Percentiles rank a stretch among this genome's conserved stretches.
These are phyloP conservation scores for Lagocephalus sceleratus DNA, from an alignment of 2,797 vertebrate genomes.

Conservation along the genomic window DNA sequence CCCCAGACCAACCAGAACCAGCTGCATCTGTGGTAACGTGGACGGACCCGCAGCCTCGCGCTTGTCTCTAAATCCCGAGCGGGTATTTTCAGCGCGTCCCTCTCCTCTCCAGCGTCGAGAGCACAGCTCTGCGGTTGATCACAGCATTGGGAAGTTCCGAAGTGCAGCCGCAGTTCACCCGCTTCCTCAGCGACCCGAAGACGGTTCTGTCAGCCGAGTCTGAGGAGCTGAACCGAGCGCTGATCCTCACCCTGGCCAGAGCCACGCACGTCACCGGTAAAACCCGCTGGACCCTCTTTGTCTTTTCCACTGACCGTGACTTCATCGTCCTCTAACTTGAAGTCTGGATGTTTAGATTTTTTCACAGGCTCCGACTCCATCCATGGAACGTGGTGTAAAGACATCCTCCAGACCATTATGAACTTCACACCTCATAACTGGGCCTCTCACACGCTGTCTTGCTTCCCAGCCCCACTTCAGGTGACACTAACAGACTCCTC, in stretches of 20 bases:
- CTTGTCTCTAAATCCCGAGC: background rate
- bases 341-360: slow-evolving; percentile 79
- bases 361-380: slow-evolving; percentile 98
- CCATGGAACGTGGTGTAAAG: slow-evolving; percentile 99
- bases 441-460: slow-evolving; percentile 97
- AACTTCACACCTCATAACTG: slow-evolving; percentile 98
- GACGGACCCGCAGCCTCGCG: no score
- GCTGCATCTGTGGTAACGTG: slow-evolving; percentile 89
- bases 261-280: slow-evolving; percentile 96
- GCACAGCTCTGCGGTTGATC: slow-evolving; percentile 93
- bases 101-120: slow-evolving; percentile 84
- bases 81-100: background rate
- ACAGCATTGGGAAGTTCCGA: slow-evolving; percentile 96
- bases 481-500: slow-evolving; percentile 33
- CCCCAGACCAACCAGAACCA: slow-evolving; percentile 98
- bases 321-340: background rate
- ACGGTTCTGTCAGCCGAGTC: slow-evolving; percentile 94
- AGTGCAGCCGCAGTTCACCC: slow-evolving; percentile 95
- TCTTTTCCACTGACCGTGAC: background rate
- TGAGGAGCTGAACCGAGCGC: slow-evolving; percentile 93
- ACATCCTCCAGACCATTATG: slow-evolving; percentile 98
- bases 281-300: background rate
- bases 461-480: slow-evolving; percentile 96
- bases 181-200: slow-evolving; percentile 97
- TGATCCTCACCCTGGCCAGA: slow-evolving; percentile 94